Evolutionary conservation across 2,888 invertebrate species (phyloP), one percentile per base, ranked within the genome.

Genomic region (Drosophila putrida): DNA sequence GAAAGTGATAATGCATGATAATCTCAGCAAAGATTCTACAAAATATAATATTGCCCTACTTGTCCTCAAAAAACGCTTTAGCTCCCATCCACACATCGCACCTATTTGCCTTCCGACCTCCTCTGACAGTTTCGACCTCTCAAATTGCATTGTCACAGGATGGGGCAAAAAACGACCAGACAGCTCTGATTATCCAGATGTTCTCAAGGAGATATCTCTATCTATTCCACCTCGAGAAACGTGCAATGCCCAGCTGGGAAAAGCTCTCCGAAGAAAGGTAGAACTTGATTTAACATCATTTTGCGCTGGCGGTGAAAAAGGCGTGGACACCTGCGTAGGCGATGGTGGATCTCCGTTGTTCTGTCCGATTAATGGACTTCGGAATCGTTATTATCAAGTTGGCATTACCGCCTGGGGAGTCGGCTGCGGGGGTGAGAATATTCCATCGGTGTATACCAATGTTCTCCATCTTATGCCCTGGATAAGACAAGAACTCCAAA

Each of bases 331-430:
- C 0, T 96, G 96, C 92, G 94, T 94, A 82, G 95, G 93, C 4
- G 96, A 96, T 87, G 96, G 96, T 0, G 96, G 96, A 1, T 95
- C 96, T 27, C 96, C 96, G 0, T 92, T 96, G 8, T 95, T 96
- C 2, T 97, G 96, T 77, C 95, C 96, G 0, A 91, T 95, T 46
- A 91, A 91, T 64, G 65, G 51, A 4, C 43, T 51, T 4, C 69
- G 68, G 4, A 65, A 75, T 50, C 88, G 81, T 25, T 90, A 72
- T 61, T 78, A 86, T 49, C 90, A 90, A 61, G 87, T 86, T 25
- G 96, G 96, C 4, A 95, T 96, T 49, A 96, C 96, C 0, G 94
- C 96, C 0, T 96, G 96, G 96, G 96, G 96, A 20, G 95, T 96
- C 70, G 95, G 95, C 0, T 97, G 97, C 81, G 96, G 95, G 0